Percentiles rank a stretch among this genome's conserved stretches.
These are phyloP conservation scores for Lochmaea crataegi DNA, from an alignment of 2,888 invertebrate genomes.

Conservation along the genomic window DNA sequence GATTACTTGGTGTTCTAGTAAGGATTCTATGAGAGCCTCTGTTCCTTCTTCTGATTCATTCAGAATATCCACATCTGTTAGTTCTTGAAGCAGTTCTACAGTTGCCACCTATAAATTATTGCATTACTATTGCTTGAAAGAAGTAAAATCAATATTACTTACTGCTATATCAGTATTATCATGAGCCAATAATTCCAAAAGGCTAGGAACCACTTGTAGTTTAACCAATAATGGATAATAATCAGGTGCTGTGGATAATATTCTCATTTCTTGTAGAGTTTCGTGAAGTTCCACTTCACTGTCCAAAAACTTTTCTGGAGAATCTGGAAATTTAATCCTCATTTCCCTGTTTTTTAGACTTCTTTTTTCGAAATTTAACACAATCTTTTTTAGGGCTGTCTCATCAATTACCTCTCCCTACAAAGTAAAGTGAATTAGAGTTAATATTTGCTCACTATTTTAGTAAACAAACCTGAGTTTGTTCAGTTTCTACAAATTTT, in stretches of 20 bases:
- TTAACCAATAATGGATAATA: slow-evolving; percentile 93
- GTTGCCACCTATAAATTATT: slow-evolving; percentile 61
- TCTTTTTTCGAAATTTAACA: slow-evolving; percentile 94
- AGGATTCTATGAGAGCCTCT: slow-evolving; percentile 85
- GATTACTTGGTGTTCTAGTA: slow-evolving; percentile 87
- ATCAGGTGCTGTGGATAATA: slow-evolving; percentile 94
- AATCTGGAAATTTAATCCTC: slow-evolving; percentile 97
- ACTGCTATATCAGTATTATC: slow-evolving; percentile 91
- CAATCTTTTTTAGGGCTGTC: slow-evolving; percentile 85
- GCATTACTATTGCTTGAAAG: no score
- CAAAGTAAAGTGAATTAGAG: slow-evolving; percentile 47
- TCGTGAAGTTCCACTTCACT: slow-evolving; percentile 86
- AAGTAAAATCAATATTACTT: no score
- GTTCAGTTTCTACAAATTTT: slow-evolving; percentile 86
- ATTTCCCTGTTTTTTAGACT: slow-evolving; percentile 95
- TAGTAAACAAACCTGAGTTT: slow-evolving; percentile 71
- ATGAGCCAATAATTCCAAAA: slow-evolving; percentile 93
- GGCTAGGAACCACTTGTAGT: slow-evolving; percentile 86
- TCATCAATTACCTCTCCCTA: slow-evolving; percentile 91
- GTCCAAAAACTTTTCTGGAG: slow-evolving; percentile 98
- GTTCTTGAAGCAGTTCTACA: slow-evolving; percentile 77
- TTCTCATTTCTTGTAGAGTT: slow-evolving; percentile 88
- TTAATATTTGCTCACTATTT: slow-evolving; percentile 1
- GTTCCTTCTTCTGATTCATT: slow-evolving; percentile 94
- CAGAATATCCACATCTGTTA: slow-evolving; percentile 97